Evolutionary conservation across 2,113 vertebrate genomes (phyloP).

Genomic region (Isurus oxyrinchus): DNA sequence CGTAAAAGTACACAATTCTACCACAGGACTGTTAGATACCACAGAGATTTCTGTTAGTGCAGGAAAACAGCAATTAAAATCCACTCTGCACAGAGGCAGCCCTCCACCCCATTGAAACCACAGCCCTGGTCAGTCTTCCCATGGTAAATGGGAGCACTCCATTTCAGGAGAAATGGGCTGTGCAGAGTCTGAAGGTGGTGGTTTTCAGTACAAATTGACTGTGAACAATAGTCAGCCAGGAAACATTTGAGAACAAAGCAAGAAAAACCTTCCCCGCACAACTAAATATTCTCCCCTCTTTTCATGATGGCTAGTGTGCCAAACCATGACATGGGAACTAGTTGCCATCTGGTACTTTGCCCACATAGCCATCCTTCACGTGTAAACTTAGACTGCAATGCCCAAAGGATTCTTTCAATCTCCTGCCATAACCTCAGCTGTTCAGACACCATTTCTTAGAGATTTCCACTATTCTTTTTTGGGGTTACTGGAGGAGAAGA

Average conservation of each 20-base stretch:
- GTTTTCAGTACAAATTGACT: conserved; percentile 15
- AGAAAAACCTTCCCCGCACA: background rate
- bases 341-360: background rate
- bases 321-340: too few species aligned
- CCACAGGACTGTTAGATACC: background rate
- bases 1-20: background rate
- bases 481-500: background rate
- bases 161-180: conserved; percentile 7
- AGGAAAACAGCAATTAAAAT: conserved; percentile 29
- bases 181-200: background rate
- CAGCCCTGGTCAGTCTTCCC: background rate
- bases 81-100: background rate
- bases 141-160: background rate
- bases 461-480: background rate
- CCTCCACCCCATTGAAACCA: background rate
- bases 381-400: background rate
- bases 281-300: background rate
- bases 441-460: background rate
- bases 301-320: background rate
- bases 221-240: background rate
- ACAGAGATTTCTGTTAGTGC: background rate
- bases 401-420: background rate
- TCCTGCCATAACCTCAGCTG: background rate
- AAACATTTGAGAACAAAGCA: background rate
- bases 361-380: background rate